These are phyloP conservation scores for Scaptomyza parva DNA, from an alignment of 2,888 invertebrate genomes.

Conservation along the genomic window DNA sequence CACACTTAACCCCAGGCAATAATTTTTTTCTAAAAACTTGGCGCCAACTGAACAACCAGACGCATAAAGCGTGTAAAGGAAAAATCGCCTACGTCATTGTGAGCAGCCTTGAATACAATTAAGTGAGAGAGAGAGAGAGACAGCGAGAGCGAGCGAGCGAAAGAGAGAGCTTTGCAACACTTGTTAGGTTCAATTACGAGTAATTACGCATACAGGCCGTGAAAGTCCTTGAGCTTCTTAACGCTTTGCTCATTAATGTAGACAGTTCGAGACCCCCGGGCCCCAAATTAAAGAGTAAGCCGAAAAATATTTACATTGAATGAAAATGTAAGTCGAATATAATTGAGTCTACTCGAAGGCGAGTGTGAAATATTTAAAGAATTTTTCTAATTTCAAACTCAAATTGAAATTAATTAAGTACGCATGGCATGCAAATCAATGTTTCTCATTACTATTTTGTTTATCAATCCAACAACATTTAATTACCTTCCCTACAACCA, in stretches of 20 bases:
- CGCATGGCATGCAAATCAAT: neutral
- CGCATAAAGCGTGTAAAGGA: constrained; percentile 8
- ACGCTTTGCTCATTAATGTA: constrained; percentile 47
- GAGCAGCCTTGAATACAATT: constrained; percentile 31
- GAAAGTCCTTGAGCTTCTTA: constrained; percentile 39
- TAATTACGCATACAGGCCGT: constrained; percentile 36
- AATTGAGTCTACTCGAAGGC: neutral
- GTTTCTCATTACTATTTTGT: neutral
- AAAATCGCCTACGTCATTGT: constrained; percentile 24
- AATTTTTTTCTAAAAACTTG: constrained; percentile 60
- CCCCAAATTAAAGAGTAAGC: neutral
- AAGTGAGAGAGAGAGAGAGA: too few species aligned
- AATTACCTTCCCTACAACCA: constrained; percentile 29
- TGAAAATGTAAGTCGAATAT: constrained; percentile 17
- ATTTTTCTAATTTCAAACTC: neutral
- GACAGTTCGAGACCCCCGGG: constrained; percentile 15
- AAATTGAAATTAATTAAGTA: neutral
- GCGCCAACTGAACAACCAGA: constrained; percentile 48
- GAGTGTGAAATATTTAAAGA: neutral
- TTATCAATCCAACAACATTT: constrained; percentile 15
- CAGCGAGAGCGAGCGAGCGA: neutral
- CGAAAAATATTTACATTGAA: constrained; percentile 25
- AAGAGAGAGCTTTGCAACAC: constrained; percentile 28
- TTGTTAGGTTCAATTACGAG: constrained; percentile 56
- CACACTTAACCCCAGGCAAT: constrained; percentile 48